Conservation (phyloP, 2,888 invertebrate species). For the Melieria picta region DNA sequence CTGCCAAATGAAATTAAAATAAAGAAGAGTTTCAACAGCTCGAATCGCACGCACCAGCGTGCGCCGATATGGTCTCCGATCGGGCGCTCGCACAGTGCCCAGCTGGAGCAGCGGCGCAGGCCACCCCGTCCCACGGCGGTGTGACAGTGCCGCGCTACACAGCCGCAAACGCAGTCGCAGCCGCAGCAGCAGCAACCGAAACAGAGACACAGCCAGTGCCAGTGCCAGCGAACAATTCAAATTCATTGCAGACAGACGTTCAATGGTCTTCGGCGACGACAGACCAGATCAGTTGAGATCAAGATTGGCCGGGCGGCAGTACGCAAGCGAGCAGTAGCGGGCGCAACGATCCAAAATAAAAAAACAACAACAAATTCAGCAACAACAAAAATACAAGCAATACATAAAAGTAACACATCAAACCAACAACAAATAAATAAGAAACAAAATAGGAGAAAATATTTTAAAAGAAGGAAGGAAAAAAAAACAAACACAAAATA, state of each 20-base stretch:
- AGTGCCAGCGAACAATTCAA: slow-evolving; percentile 20
- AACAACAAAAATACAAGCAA: slow-evolving; percentile 1
- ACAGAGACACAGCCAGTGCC: slow-evolving; percentile 6
- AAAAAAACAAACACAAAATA: slow-evolving; percentile 14
- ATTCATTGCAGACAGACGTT: slow-evolving; percentile 41
- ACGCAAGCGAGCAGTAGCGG: background rate
- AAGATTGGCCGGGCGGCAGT: slow-evolving; percentile 21
- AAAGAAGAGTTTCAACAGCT: too few species aligned
- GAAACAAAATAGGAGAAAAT: slow-evolving; percentile 1
- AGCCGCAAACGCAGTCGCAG: slow-evolving; percentile 3
- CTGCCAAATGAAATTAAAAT: too few species aligned
- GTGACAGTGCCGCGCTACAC: background rate
- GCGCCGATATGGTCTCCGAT: too few species aligned
- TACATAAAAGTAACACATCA: slow-evolving; percentile 3
- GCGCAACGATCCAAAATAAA: background rate
- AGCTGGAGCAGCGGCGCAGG: background rate
- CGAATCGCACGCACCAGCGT: too few species aligned
- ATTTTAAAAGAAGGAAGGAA: slow-evolving; percentile 9
- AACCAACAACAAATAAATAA: slow-evolving; percentile 1
- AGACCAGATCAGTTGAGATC: slow-evolving; percentile 39
- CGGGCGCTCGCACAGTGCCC: background rate
- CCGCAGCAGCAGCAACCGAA: background rate
- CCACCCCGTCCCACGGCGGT: background rate
- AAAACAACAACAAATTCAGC: background rate
- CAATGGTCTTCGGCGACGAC: slow-evolving; percentile 44